phyloP scores from a whole-genome alignment of 2,888 invertebrate genomes.

The Galeopsomyia nigrocyanea region DNA sequence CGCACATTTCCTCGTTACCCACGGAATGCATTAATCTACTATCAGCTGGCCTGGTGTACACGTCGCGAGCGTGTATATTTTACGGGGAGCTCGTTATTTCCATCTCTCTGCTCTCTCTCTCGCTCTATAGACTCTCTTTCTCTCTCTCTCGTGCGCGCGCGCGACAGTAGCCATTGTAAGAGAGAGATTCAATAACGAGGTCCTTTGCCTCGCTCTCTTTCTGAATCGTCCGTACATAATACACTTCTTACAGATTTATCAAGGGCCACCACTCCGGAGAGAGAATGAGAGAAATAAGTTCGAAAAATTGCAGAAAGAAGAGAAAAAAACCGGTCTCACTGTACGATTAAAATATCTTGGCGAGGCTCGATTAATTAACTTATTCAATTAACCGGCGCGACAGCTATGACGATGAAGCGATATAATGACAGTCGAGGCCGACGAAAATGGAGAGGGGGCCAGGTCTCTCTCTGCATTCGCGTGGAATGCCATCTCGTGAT shows the following conservation, averaged over 20 bases:
- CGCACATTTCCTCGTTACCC: slow-evolving; percentile 33
- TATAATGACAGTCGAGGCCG: slow-evolving; percentile 20
- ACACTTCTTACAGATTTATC: slow-evolving; percentile 39
- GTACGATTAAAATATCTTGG: slow-evolving; percentile 24
- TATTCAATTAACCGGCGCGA: slow-evolving; percentile 39
- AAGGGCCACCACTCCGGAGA: not conserved
- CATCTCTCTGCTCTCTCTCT: slow-evolving; percentile 25
- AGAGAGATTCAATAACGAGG: slow-evolving; percentile 44
- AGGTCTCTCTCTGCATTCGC: slow-evolving; percentile 6
- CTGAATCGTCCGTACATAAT: slow-evolving; percentile 30
- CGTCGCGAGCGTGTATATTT: slow-evolving; percentile 2
- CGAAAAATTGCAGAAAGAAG: slow-evolving; percentile 17
- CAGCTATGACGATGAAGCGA: slow-evolving; percentile 25
- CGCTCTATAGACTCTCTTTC: no score
- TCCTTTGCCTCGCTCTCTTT: slow-evolving; percentile 23
- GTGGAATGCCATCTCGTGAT: slow-evolving; percentile 36
- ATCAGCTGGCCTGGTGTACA: slow-evolving; percentile 25
- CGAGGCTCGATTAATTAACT: not conserved
- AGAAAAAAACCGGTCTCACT: slow-evolving; percentile 1
- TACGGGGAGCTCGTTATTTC: slow-evolving; percentile 45
- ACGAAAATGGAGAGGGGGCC: not conserved
- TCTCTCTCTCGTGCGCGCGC: slow-evolving; percentile 4
- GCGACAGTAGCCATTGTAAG: slow-evolving; percentile 44
- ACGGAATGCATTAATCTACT: slow-evolving; percentile 45
- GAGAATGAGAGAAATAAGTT: not conserved